phyloP scores from a whole-genome alignment of 2,797 vertebrate species.

The Lepilemur ruficaudatus region DNA sequence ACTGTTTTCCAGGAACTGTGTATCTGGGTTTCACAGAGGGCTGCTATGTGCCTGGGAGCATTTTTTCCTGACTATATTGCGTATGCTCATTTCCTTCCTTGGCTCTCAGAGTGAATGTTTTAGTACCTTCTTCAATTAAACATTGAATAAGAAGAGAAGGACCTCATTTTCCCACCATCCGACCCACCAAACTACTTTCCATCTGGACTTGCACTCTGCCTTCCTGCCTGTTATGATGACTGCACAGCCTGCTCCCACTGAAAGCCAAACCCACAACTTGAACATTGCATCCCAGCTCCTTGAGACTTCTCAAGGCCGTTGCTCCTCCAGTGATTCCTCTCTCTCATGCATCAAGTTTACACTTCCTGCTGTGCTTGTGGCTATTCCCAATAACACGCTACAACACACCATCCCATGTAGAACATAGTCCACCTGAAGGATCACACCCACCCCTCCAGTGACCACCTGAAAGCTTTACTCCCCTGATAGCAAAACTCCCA shows the following conservation, averaged over 20 bases:
- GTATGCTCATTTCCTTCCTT: slow-evolving; percentile 59
- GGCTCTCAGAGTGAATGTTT: slow-evolving; percentile 38
- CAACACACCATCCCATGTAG: rapidly evolving
- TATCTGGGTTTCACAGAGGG: slow-evolving; percentile 27
- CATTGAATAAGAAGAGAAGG: slow-evolving; percentile 1
- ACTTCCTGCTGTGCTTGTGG: rapidly evolving
- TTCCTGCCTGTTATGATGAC: not conserved
- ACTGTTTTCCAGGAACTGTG: slow-evolving; percentile 57
- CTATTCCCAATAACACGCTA: not conserved
- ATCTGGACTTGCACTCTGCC: not conserved
- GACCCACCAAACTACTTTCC: not conserved
- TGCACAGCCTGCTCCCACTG: not conserved
- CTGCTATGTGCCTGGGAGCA: slow-evolving; percentile 35
- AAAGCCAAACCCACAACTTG: not conserved
- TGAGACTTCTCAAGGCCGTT: not conserved
- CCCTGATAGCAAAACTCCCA: not conserved
- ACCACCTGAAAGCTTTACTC: not conserved
- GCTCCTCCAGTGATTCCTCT: not conserved
- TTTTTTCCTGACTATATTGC: slow-evolving; percentile 24
- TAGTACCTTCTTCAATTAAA: slow-evolving; percentile 34
- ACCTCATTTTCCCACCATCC: not conserved
- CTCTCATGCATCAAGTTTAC: not conserved
- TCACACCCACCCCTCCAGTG: not conserved
- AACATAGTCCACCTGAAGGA: not conserved
- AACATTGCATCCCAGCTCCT: not conserved